Evolutionary conservation across 2,797 vertebrate genomes (phyloP).

Genomic region (Halcyon chelicuti): DNA sequence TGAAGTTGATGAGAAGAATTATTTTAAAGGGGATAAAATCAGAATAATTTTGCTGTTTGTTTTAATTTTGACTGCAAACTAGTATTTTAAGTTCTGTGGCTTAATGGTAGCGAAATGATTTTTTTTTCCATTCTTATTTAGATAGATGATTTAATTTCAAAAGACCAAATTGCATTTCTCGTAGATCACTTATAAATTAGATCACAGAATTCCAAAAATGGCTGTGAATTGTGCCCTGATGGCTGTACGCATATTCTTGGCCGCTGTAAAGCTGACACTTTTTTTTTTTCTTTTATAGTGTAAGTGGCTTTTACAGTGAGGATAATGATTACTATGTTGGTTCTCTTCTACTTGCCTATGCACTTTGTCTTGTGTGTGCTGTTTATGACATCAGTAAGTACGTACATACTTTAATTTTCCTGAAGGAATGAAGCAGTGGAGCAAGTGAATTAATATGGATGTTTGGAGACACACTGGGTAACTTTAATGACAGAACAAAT

Average conservation of each 20-base stretch:
- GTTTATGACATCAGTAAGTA: not conserved
- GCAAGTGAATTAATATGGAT: not conserved
- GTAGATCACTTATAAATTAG: conserved; percentile 6
- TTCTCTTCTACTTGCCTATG: not conserved
- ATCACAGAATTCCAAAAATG: not conserved
- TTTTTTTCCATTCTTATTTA: conserved; percentile 28
- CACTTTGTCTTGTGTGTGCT: not conserved
- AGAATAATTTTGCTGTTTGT: not conserved
- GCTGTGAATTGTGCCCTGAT: not conserved
- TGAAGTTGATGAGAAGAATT: not conserved
- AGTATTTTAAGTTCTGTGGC: not conserved
- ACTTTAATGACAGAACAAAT: not conserved
- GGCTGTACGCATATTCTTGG: not conserved
- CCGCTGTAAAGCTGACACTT: not conserved
- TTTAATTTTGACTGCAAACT: not conserved
- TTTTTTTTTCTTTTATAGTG: not conserved
- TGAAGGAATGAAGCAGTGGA: not conserved
- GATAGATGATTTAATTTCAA: conserved; percentile 33
- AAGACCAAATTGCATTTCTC: not conserved
- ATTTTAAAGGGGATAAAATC: not conserved
- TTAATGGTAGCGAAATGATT: not conserved
- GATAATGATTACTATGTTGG: not conserved
- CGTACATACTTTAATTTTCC: not conserved
- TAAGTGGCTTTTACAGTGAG: not conserved
- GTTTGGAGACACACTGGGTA: not conserved